A percentile compares a stretch with the other conserved stretches of the same genome.
phyloP scores from a whole-genome alignment of 2,113 vertebrate species.

The Cyanistes caeruleus region DNA sequence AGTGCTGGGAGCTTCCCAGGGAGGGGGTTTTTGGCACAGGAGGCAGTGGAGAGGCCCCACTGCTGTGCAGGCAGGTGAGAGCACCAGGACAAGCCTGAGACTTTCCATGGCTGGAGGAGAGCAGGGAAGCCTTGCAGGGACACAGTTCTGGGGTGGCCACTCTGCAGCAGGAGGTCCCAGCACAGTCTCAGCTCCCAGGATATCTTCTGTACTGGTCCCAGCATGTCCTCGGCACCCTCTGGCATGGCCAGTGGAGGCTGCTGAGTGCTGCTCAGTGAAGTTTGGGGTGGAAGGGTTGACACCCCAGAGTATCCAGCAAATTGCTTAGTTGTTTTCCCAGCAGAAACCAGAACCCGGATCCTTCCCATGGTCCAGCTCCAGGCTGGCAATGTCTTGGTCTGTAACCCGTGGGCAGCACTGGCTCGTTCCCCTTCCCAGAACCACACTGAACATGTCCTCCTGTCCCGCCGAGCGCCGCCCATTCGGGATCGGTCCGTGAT shows the following conservation, averaged over 20 bases:
- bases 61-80: background rate
- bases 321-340: background rate
- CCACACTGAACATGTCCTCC: rapidly evolving
- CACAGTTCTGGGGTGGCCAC: rapidly evolving
- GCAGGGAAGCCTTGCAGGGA: background rate
- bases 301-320: rapidly evolving
- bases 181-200: background rate
- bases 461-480: rapidly evolving
- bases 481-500: rapidly evolving
- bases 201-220: background rate
- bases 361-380: rapidly evolving
- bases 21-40: background rate
- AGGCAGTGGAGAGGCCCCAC: rapidly evolving
- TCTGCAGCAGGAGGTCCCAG: background rate
- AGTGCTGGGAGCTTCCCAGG: rapidly evolving
- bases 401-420: rapidly evolving
- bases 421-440: background rate
- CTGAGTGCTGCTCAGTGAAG: background rate
- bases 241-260: background rate
- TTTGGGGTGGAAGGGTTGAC: rapidly evolving
- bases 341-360: background rate
- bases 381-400: rapidly evolving
- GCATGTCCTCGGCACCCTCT: rapidly evolving
- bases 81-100: background rate
- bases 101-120: rapidly evolving